Percentiles rank a stretch among this genome's conserved stretches.
phyloP scores from a whole-genome alignment of 2,113 vertebrate genomes.

The Bungarus multicinctus region DNA sequence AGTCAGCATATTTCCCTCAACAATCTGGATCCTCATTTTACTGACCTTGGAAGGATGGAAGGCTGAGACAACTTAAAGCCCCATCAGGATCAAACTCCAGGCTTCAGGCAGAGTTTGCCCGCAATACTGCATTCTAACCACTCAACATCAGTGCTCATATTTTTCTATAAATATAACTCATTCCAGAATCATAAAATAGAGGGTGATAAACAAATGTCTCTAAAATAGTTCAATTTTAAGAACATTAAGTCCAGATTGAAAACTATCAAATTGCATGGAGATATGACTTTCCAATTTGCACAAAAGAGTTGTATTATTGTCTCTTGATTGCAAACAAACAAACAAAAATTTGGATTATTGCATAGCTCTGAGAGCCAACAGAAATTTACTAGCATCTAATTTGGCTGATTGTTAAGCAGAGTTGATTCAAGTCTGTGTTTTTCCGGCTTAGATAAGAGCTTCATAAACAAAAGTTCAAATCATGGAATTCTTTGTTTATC shows the following conservation, averaged over 20 bases:
- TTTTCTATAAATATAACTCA: neutral
- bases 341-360: neutral
- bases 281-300: neutral
- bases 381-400: neutral
- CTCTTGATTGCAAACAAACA: neutral
- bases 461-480: neutral
- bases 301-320: neutral
- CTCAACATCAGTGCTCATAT: neutral
- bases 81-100: neutral
- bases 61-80: neutral
- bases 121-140: neutral
- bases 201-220: neutral
- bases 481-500: conserved; percentile 21
- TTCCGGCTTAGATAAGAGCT: neutral
- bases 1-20: neutral
- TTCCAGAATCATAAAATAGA: neutral
- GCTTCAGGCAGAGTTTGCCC: neutral
- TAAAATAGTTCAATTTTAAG: neutral
- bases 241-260: neutral
- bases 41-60: neutral
- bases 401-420: neutral
- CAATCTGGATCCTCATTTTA: neutral
- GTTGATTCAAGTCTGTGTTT: neutral
- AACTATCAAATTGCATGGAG: neutral
- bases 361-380: neutral